Percentiles rank a stretch among this genome's conserved stretches.
phyloP scores from a whole-genome alignment of 1,140 invertebrate species.

The Habropoda laboriosa region DNA sequence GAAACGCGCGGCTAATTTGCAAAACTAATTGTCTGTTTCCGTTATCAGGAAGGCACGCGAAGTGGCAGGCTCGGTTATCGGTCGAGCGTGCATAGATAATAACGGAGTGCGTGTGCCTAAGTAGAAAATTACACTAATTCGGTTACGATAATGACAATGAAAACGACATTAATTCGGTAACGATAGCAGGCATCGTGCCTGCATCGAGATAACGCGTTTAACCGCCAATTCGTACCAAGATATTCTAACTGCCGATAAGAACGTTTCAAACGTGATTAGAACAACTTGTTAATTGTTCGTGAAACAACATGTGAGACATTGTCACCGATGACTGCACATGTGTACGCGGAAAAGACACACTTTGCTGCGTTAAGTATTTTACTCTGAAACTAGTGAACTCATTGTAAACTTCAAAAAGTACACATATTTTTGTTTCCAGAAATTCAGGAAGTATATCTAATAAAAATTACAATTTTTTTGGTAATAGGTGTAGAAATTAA shows the following conservation, averaged over 20 bases:
- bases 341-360: not conserved
- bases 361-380: no score
- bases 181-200: not conserved
- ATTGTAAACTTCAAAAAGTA: no score
- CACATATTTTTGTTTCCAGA: no score
- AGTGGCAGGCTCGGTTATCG: slow-evolving; percentile 24
- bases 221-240: not conserved
- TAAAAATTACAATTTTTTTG: no score
- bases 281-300: not conserved
- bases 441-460: no score
- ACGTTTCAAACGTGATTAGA: not conserved
- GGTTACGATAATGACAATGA: slow-evolving; percentile 19
- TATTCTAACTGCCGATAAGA: not conserved
- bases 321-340: not conserved
- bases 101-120: slow-evolving; percentile 26
- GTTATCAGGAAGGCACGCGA: slow-evolving; percentile 36
- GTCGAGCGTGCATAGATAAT: slow-evolving; percentile 1
- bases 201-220: slow-evolving; percentile 13
- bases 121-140: slow-evolving; percentile 39
- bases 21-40: slow-evolving; percentile 39
- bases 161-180: slow-evolving; percentile 12
- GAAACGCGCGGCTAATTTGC: slow-evolving; percentile 17
- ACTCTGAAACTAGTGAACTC: no score
- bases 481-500: no score
- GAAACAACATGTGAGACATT: not conserved